Conservation (phyloP, 2,113 vertebrate species). For the Emydura subglobosa region DNA sequence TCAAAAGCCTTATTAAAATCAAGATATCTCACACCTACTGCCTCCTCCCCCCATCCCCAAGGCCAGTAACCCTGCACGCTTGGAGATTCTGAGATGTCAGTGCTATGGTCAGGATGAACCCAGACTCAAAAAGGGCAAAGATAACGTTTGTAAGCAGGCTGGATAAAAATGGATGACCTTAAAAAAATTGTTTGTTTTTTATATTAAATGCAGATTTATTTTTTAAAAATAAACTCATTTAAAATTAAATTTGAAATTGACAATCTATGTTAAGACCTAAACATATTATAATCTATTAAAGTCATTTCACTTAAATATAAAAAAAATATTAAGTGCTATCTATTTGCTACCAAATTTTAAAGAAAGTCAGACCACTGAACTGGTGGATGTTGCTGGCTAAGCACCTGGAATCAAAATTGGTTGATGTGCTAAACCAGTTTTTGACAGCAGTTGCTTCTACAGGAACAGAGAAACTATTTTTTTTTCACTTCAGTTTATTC, state of each 20-base stretch:
- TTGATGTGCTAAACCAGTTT: not conserved
- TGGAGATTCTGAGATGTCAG: slow-evolving; percentile 62
- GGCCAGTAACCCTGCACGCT: not conserved
- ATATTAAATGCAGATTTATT: not conserved
- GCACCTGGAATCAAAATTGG: not conserved
- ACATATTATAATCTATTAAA: not conserved
- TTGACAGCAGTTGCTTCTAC: not conserved
- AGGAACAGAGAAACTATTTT: not conserved
- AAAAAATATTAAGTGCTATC: not conserved
- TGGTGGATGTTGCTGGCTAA: not conserved
- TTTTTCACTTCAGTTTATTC: not conserved
- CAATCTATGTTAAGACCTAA: not conserved
- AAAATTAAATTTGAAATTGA: not conserved
- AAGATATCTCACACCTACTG: not conserved
- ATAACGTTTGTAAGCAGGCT: slow-evolving; percentile 34
- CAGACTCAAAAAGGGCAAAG: slow-evolving; percentile 28
- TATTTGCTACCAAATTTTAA: not conserved
- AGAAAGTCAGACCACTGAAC: not conserved
- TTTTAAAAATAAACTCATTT: not conserved
- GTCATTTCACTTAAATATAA: not conserved
- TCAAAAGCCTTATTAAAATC: not conserved
- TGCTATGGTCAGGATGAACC: slow-evolving; percentile 12
- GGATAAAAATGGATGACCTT: slow-evolving; percentile 46
- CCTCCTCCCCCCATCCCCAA: not conserved
- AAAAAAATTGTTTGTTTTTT: not conserved